Evolutionary conservation across 1,140 invertebrate genomes (phyloP), one percentile per base, ranked within the genome.

Genomic region (Agrilus planipennis): DNA sequence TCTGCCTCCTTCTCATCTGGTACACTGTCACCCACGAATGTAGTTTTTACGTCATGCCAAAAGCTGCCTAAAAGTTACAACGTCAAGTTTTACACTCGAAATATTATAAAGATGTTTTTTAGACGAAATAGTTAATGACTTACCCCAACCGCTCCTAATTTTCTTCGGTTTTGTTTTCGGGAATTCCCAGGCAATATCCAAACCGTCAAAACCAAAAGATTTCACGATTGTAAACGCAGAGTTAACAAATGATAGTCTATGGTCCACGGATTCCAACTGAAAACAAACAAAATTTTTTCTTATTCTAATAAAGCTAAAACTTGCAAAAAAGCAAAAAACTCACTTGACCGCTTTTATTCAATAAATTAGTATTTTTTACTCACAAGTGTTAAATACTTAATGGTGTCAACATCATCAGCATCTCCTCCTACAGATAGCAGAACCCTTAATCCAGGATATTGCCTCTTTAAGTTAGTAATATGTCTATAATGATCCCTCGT

Each of bases 151-250:
- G 21, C 73, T 65, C 25, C 76, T 75, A 7, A 85, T 72, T 58
- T 85, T 84, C 68, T 84, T 84, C 10, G 80, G 72, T 58, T 81
- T 84, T 32, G 73, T 74, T 39, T 72, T 73, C 9, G 82, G 78
- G 65, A 88, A 89, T 63, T 89, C 80, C 85, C 85, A 89, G 16
- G 80, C 82, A 0, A 90, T 64, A 54, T 89, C 86, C 1, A 89
- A 63, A n/a, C 86, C 86, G 55, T 89, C 86, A 41, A 89, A 89
- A n/a, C 76, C 76, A 47, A 84, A 80, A 29, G 81, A 77, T 36
- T 76, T 76, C 2, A 85, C 58, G 9, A 87, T 43, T 4, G 76
- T 62, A 15, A 75, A 69, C 11, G 77, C 77, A 2, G 83, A 84
- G 50, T 80, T 79, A 21, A 87, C 75, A 53, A 89, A 89, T 2